phyloP scores from a whole-genome alignment of 2,113 vertebrate species.

The Mirounga angustirostris region DNA sequence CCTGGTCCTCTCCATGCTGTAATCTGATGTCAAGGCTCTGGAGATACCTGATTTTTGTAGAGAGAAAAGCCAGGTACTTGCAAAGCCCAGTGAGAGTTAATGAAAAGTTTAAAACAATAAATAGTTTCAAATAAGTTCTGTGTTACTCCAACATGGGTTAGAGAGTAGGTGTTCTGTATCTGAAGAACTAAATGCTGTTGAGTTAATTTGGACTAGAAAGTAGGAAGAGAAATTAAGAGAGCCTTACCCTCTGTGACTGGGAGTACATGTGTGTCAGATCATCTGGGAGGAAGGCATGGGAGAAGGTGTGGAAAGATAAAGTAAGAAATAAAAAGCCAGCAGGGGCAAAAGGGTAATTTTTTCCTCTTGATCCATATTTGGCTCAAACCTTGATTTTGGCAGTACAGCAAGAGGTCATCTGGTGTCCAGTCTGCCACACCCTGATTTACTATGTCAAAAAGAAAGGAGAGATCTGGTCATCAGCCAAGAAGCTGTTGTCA shows the following conservation, averaged over 20 bases:
- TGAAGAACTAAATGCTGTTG: not conserved
- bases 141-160: not conserved
- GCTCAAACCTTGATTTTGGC: not conserved
- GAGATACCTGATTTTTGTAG: not conserved
- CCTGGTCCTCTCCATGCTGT: not conserved
- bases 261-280: not conserved
- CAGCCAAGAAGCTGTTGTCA: not conserved
- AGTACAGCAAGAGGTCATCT: not conserved
- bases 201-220: not conserved
- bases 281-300: not conserved
- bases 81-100: not conserved
- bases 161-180: not conserved
- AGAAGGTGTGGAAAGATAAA: not conserved
- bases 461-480: not conserved
- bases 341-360: not conserved
- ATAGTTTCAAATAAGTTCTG: not conserved
- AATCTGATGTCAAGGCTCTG: not conserved
- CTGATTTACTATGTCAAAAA: not conserved
- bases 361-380: not conserved
- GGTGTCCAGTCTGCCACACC: not conserved
- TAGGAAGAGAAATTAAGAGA: not conserved
- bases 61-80: not conserved
- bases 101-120: slow-evolving; percentile 11
- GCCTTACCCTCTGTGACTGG: not conserved
- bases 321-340: not conserved